Evolutionary conservation across 2,113 vertebrate species (phyloP).

Genomic region (Poeciliopsis turrubarensis): DNA sequence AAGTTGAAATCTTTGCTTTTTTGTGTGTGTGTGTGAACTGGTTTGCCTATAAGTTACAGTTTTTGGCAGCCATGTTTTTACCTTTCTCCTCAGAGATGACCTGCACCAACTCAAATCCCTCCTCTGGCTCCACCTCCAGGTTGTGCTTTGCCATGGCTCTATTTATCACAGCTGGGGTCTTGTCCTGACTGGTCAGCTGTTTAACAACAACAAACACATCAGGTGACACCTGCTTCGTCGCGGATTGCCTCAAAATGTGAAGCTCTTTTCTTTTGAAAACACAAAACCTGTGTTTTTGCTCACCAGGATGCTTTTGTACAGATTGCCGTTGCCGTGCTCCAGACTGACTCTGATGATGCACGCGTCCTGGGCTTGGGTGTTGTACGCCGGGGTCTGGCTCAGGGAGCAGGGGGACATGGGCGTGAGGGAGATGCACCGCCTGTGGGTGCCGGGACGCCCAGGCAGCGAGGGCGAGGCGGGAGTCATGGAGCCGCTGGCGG

Average conservation of each 20-base stretch:
- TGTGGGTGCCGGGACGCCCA: slow-evolving; percentile 73
- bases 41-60: not conserved
- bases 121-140: slow-evolving; percentile 82
- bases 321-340: slow-evolving; percentile 86
- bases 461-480: slow-evolving; percentile 67
- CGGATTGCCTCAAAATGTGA: not conserved
- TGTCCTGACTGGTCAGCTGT: slow-evolving; percentile 94
- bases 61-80: slow-evolving; percentile 49
- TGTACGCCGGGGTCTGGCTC: slow-evolving; percentile 80
- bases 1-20: not conserved
- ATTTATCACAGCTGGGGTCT: slow-evolving; percentile 88
- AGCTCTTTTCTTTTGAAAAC: not conserved
- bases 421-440: slow-evolving; percentile 76
- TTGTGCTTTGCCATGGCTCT: slow-evolving; percentile 93
- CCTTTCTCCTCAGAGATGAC: slow-evolving; percentile 93
- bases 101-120: slow-evolving; percentile 91
- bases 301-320: slow-evolving; percentile 98
- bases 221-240: not conserved
- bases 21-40: not conserved
- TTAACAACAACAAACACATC: not conserved
- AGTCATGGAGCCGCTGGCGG: slow-evolving; percentile 70
- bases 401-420: slow-evolving; percentile 69
- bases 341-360: slow-evolving; percentile 90
- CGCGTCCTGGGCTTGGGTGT: slow-evolving; percentile 86
- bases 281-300: slow-evolving; percentile 19